Evolutionary conservation across 2,888 invertebrate genomes (phyloP).

Genomic region (Perdita meconis): DNA sequence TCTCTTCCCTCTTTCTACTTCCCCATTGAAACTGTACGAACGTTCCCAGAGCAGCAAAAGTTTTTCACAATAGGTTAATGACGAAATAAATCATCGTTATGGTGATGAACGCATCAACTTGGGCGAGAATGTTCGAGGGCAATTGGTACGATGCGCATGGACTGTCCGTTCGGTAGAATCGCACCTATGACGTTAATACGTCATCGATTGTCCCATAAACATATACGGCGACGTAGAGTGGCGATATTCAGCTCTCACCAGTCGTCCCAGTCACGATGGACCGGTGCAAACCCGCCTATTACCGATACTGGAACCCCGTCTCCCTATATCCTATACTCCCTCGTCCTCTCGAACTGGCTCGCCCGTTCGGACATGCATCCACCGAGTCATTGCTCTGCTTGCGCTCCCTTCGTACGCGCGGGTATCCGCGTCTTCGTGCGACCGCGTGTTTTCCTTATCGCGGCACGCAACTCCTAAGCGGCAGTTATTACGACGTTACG

Average conservation of each 20-base stretch:
- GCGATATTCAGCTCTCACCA: slow-evolving; percentile 68
- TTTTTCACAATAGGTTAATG: slow-evolving; percentile 45
- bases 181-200: slow-evolving; percentile 74
- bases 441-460: slow-evolving; percentile 44
- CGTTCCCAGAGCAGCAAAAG: slow-evolving; percentile 4
- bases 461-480: slow-evolving; percentile 33
- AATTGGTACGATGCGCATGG: slow-evolving; percentile 33
- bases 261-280: slow-evolving; percentile 73
- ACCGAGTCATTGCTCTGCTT: too few species aligned
- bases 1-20: too few species aligned
- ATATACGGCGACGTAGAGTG: slow-evolving; percentile 60
- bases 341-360: background rate
- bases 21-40: slow-evolving; percentile 4
- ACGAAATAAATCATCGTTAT: slow-evolving; percentile 34
- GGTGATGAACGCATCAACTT: slow-evolving; percentile 33
- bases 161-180: slow-evolving; percentile 40
- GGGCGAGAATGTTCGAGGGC: slow-evolving; percentile 31
- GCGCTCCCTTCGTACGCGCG: background rate
- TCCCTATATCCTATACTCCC: slow-evolving; percentile 17
- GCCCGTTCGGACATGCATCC: too few species aligned
- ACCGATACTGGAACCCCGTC: slow-evolving; percentile 38
- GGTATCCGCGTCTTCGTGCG: slow-evolving; percentile 30
- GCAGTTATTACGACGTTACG: slow-evolving; percentile 64
- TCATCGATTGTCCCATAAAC: slow-evolving; percentile 76
- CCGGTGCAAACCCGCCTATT: slow-evolving; percentile 66